Evolutionary conservation across 2,797 vertebrate species (phyloP).

Genomic region (Erpetoichthys calabaricus): DNA sequence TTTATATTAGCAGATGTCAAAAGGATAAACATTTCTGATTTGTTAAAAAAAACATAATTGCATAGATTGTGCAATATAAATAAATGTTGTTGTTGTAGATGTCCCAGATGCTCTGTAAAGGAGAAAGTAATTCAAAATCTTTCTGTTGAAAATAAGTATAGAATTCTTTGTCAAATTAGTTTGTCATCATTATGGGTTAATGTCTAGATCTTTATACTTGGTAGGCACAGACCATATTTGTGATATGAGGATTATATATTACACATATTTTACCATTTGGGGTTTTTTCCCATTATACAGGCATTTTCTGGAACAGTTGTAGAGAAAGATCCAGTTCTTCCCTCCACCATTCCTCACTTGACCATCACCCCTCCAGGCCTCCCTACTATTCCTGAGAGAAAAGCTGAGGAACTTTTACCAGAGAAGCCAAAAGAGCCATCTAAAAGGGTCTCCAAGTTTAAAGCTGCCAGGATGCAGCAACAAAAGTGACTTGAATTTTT

Average conservation of each 20-base stretch:
- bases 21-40: too few species aligned
- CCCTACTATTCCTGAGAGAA: slow-evolving; percentile 80
- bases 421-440: slow-evolving; percentile 37
- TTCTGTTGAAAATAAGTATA: slow-evolving; percentile 25
- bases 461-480: slow-evolving; percentile 77
- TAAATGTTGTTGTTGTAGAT: too few species aligned
- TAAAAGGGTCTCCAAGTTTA: slow-evolving; percentile 87
- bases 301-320: slow-evolving; percentile 92
- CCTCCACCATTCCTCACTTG: slow-evolving; percentile 52
- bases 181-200: slow-evolving; percentile 10
- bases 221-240: slow-evolving; percentile 29
- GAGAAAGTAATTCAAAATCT: too few species aligned
- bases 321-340: slow-evolving; percentile 76
- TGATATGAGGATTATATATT: slow-evolving; percentile 13
- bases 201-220: slow-evolving; percentile 26
- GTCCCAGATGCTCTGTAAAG: too few species aligned
- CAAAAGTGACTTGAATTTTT: slow-evolving; percentile 33
- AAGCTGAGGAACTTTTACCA: slow-evolving; percentile 59
- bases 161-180: slow-evolving; percentile 28
- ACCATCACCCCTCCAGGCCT: slow-evolving; percentile 60
- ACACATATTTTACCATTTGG: slow-evolving; percentile 3
- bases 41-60: too few species aligned
- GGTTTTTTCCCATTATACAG: slow-evolving; percentile 35
- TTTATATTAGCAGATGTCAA: too few species aligned
- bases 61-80: too few species aligned